Evolutionary conservation across 2,113 vertebrate genomes (phyloP).

Genomic region (Progne subis): DNA sequence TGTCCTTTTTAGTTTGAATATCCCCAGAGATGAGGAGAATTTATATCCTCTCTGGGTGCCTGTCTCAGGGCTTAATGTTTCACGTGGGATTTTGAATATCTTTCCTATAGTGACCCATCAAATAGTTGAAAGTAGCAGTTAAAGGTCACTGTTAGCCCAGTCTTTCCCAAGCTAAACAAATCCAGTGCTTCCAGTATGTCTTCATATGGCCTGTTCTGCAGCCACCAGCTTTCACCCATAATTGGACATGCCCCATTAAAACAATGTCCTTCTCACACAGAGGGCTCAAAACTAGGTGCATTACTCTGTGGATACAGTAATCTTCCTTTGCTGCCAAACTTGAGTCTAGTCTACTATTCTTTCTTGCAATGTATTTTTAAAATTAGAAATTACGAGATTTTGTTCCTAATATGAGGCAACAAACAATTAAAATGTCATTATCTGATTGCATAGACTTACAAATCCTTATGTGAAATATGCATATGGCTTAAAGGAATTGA

Average conservation of each 20-base stretch:
- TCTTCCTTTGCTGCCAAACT: neutral
- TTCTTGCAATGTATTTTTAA: neutral
- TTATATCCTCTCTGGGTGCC: neutral
- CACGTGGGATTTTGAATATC: neutral
- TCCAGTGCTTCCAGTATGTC: neutral
- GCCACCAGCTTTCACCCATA: neutral
- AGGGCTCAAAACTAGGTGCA: neutral
- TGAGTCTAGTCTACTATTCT: neutral
- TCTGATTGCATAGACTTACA: neutral
- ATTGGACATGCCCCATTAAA: neutral
- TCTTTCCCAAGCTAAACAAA: neutral
- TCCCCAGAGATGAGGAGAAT: neutral
- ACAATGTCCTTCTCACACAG: rapidly evolving
- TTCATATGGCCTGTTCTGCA: neutral
- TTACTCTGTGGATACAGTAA: neutral
- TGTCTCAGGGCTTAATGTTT: neutral
- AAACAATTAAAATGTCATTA: neutral
- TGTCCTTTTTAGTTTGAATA: neutral
- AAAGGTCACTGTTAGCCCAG: neutral
- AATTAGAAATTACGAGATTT: neutral
- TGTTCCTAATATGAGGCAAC: neutral
- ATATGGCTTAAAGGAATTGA: neutral
- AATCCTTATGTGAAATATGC: neutral
- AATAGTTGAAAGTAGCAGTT: neutral
- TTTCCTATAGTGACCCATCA: rapidly evolving